phyloP scores from a whole-genome alignment of 2,888 invertebrate genomes.

The Globia sparganii region DNA sequence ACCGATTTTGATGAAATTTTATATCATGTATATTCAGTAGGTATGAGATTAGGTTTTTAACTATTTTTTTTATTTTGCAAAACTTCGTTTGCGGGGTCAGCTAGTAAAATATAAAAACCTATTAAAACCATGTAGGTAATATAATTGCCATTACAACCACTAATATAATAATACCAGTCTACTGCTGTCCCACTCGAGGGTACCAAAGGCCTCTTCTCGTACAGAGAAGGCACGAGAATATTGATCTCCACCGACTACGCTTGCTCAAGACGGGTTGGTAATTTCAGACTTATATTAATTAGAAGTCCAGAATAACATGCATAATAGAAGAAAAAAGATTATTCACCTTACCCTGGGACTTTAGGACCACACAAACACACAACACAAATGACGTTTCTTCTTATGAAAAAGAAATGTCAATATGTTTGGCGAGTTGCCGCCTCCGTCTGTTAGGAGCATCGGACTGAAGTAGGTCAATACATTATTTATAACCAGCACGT shows the following conservation, averaged over 20 bases:
- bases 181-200: not conserved
- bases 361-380: not conserved
- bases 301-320: not conserved
- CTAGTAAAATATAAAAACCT: too few relatives aligned
- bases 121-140: too few relatives aligned
- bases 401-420: conserved; percentile 54
- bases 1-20: too few relatives aligned
- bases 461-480: conserved; percentile 83
- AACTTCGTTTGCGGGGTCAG: too few relatives aligned
- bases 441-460: conserved; percentile 36
- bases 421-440: conserved; percentile 59
- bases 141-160: too few relatives aligned
- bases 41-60: too few relatives aligned
- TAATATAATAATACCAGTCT: not conserved
- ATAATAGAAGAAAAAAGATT: not conserved
- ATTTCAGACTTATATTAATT: not conserved
- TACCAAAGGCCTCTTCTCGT: not conserved
- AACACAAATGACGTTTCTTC: conserved; percentile 28
- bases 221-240: not conserved
- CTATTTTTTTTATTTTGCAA: too few relatives aligned
- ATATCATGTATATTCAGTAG: too few relatives aligned
- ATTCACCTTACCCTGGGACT: not conserved
- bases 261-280: not conserved
- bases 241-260: not conserved
- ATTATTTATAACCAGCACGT: conserved; percentile 85